Base-by-base conservation (phyloP, 2,888 invertebrate species). In the Busseola fusca region DNA sequence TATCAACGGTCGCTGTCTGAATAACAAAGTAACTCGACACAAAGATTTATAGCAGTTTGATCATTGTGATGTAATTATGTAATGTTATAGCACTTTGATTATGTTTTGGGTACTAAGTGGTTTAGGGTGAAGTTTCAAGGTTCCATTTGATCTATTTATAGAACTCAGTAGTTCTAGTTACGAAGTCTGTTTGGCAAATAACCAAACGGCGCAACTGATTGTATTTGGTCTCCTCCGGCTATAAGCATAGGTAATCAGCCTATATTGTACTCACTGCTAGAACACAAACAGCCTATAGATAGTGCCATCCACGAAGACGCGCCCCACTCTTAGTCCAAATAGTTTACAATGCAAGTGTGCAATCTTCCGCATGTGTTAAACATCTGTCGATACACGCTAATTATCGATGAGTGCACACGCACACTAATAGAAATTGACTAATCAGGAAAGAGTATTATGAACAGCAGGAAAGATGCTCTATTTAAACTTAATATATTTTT, bases 11-110 rank as follows among this genome's bases (percentile, higher is more conserved):
- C 72, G 74, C 78, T 72, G 67, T 73, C 74, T 66, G 74, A 67
- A 76, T 74, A 64, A 73, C 84, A 84, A 78, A 59, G 27, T 59
- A 62, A 56, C 56, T 52, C 52, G 64, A 65, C 69, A 81, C 42
- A 60, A 85, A 84, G 87, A 89, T 89, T 89, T 87, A 89, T 87
- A 57, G 76, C 68, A 73, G 64, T 78, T 74, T 75, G 73, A 73
- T 62, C 71, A 76, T 73, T 63, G 59, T 84, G 72, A 75, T 78
- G 81, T 78, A 82, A 82, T 78, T 78, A 69, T 67, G 37, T 59
- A 69, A 76, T 72, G 70, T 76, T 78, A 79, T 74, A 80, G 37
- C 74, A 74, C 72, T 76, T 56, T 75, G 64, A 72, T 69, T 34
- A 50, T 59, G 64, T 64, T 64, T 52, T 65, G 67, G n/a, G 56